Conservation (phyloP, 2,797 vertebrate species). For the Anas flavirostris region DNA sequence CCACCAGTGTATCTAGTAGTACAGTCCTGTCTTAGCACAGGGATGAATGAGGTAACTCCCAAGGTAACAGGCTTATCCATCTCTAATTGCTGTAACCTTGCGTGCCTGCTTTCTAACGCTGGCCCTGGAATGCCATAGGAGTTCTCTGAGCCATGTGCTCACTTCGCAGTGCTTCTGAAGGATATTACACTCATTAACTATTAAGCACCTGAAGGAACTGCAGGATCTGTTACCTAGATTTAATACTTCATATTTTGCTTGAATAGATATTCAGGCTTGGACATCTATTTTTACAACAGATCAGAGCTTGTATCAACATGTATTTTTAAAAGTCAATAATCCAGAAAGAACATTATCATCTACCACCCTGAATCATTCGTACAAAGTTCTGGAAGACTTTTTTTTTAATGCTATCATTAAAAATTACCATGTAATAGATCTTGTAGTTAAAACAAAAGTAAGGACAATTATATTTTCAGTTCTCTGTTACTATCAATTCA, state of each 20-base stretch:
- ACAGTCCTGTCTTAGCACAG: accelerated
- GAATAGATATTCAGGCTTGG: neutral
- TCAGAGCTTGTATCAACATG: conserved; percentile 39
- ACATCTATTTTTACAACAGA: conserved; percentile 41
- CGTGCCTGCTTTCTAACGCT: neutral
- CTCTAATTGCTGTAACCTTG: neutral
- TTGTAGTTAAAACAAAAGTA: conserved; percentile 31
- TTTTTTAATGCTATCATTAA: neutral
- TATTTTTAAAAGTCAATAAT: conserved; percentile 65
- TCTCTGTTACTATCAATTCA: conserved; percentile 15
- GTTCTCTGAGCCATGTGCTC: neutral
- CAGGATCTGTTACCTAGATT: conserved; percentile 54
- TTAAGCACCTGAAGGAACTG: conserved; percentile 56
- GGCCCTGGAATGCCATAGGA: neutral
- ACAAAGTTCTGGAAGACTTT: neutral
- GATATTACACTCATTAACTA: conserved; percentile 66
- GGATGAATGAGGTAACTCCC: neutral
- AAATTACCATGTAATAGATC: conserved; percentile 11
- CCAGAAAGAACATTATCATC: conserved; percentile 14
- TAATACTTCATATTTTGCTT: conserved; percentile 56
- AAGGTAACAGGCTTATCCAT: neutral
- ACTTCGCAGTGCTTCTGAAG: conserved; percentile 20
- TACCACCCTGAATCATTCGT: conserved; percentile 1
- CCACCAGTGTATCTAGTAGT: neutral
- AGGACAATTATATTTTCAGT: neutral